phyloP scores from a whole-genome alignment of 2,888 invertebrate genomes.

The Schizotus pectinicornis region DNA sequence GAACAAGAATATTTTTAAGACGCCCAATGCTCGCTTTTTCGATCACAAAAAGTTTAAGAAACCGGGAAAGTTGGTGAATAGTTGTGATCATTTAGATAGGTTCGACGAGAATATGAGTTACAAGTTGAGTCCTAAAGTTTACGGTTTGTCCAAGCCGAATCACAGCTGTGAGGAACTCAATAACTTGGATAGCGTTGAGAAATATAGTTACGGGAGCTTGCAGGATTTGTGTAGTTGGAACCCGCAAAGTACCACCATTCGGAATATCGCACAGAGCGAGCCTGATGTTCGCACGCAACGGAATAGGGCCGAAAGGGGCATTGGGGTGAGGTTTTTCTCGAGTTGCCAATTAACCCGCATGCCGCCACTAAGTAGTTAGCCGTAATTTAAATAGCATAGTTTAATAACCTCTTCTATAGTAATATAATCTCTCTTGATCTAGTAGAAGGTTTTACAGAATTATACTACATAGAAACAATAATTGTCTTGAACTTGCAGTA shows the following conservation, averaged over 20 bases:
- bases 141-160: constrained; percentile 59
- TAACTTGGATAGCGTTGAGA: constrained; percentile 48
- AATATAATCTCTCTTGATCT: too few relatives aligned
- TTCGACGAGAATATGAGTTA: constrained; percentile 55
- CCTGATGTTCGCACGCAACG: constrained; percentile 65
- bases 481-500: too few relatives aligned
- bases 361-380: neutral
- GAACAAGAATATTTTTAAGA: constrained; percentile 51
- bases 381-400: neutral
- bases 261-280: constrained; percentile 65
- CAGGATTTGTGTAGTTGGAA: constrained; percentile 64
- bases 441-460: too few relatives aligned
- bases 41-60: constrained; percentile 46
- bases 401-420: too few relatives aligned
- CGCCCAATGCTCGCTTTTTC: constrained; percentile 46
- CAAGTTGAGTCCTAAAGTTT: constrained; percentile 72
- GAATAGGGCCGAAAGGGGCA: constrained; percentile 32
- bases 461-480: too few relatives aligned
- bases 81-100: constrained; percentile 51
- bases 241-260: constrained; percentile 35
- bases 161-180: constrained; percentile 54
- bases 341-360: neutral
- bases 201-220: constrained; percentile 66
- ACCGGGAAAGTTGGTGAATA: constrained; percentile 46
- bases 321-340: constrained; percentile 3